These are phyloP conservation scores for Caracal caracal DNA, from an alignment of 2,113 vertebrate genomes.

Conservation along the genomic window DNA sequence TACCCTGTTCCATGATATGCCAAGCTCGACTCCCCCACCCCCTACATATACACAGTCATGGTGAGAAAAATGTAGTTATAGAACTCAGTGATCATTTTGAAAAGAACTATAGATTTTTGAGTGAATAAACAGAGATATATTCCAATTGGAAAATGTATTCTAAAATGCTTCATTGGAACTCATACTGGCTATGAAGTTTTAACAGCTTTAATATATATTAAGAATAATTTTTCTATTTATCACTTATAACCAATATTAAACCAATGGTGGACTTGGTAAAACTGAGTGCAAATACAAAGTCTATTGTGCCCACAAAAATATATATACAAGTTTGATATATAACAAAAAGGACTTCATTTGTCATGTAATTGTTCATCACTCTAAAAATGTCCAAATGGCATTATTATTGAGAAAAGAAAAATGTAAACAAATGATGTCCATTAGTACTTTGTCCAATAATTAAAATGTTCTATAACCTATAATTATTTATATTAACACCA, in stretches of 20 bases:
- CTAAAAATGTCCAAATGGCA: background rate
- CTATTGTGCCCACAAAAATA: background rate
- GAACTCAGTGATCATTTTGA: background rate
- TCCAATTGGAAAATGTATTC: background rate
- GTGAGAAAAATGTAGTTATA: background rate
- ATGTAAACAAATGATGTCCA: background rate
- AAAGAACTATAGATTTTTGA: background rate
- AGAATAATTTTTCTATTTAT: background rate
- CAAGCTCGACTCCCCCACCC: background rate
- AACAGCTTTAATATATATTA: background rate
- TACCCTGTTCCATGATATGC: background rate
- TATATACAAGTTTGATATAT: background rate
- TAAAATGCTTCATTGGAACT: background rate
- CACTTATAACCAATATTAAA: background rate
- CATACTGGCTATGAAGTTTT: background rate
- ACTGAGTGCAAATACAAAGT: background rate
- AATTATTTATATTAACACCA: background rate
- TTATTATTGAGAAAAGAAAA: background rate
- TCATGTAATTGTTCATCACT: background rate
- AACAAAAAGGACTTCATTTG: background rate
- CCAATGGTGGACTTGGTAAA: background rate
- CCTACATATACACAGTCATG: no score
- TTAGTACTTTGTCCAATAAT: background rate
- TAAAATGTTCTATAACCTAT: background rate
- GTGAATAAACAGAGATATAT: background rate